phyloP scores from a whole-genome alignment of 1,140 invertebrate species.

The Aphaenogaster rudis region DNA sequence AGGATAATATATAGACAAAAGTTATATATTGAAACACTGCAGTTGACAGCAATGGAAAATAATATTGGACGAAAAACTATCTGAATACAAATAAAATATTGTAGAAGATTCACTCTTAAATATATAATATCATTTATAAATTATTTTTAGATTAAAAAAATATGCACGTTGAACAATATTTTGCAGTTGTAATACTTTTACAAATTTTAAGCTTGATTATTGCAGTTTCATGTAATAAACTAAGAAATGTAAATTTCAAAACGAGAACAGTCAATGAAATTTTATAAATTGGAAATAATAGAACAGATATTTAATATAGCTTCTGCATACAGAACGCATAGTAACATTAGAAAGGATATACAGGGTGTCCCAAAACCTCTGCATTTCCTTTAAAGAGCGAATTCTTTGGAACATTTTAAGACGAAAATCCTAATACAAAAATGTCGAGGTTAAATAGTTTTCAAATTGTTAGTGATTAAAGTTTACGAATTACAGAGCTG shows the following conservation, averaged over 20 bases:
- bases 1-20: background rate
- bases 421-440: no score
- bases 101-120: background rate
- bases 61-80: background rate
- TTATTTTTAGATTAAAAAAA: background rate
- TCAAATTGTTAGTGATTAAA: no score
- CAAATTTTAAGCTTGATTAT: background rate
- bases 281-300: background rate
- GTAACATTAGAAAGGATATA: no score
- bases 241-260: background rate
- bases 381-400: no score
- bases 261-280: background rate
- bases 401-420: no score
- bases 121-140: background rate
- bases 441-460: no score
- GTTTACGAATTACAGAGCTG: no score
- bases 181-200: background rate
- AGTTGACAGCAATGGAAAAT: background rate
- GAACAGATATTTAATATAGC: background rate
- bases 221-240: slow-evolving; percentile 18
- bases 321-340: background rate
- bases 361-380: no score
- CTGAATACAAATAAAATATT: background rate
- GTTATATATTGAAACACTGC: background rate
- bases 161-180: slow-evolving; percentile 15